These are phyloP conservation scores for Megaustenia siamemsis DNA, from an alignment of 2,888 invertebrate genomes.

Conservation along the genomic window DNA sequence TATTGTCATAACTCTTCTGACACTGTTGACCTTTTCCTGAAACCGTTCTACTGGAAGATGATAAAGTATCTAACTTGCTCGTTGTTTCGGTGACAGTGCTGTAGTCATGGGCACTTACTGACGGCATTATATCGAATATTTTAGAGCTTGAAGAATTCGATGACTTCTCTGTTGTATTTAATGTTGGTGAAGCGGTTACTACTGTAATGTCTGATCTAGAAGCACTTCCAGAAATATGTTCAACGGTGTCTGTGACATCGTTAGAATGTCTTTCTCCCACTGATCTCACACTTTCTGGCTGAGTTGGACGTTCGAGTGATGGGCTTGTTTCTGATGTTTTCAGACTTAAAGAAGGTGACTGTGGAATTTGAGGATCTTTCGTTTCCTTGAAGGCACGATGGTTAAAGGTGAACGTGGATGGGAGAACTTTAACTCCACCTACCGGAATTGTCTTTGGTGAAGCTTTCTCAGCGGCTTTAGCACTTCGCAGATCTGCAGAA, in stretches of 20 bases:
- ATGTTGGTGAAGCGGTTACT: not conserved
- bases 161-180: too few species aligned
- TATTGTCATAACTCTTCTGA: too few species aligned
- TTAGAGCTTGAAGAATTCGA: too few species aligned
- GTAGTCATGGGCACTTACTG: too few species aligned
- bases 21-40: too few species aligned
- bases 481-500: not conserved
- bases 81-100: too few species aligned
- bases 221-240: not conserved
- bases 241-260: not conserved
- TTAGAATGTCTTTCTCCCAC: not conserved
- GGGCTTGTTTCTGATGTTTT: not conserved
- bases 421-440: constrained; percentile 26
- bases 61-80: too few species aligned
- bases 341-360: not conserved
- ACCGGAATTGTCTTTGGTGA: not conserved
- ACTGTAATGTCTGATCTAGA: not conserved
- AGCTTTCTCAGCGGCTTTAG: not conserved
- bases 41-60: too few species aligned
- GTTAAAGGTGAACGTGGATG: constrained; percentile 21
- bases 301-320: too few species aligned
- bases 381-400: not conserved
- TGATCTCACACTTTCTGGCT: not conserved
- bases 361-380: not conserved
- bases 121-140: too few species aligned